Evolutionary conservation across 2,888 invertebrate genomes (phyloP).

Genomic region (Drosophila colorata): DNA sequence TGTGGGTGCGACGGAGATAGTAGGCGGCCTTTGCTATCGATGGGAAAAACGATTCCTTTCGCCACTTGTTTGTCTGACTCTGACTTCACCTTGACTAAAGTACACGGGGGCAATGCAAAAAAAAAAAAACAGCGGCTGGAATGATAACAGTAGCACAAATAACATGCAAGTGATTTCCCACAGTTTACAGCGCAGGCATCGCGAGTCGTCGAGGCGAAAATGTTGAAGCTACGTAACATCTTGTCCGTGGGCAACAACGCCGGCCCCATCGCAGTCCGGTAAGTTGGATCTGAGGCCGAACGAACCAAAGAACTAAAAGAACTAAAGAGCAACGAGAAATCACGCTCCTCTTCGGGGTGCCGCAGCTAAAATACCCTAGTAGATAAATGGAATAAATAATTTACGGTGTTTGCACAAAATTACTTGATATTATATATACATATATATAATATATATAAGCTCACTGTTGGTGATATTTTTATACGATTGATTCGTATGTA

Average conservation of each 20-base stretch:
- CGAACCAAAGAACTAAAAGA: too few relatives aligned
- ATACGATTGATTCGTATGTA: too few relatives aligned
- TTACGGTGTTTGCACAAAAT: too few relatives aligned
- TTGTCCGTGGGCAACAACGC: conserved; percentile 46
- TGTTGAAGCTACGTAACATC: conserved; percentile 73
- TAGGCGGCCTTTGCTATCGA: conserved; percentile 18
- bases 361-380: too few relatives aligned
- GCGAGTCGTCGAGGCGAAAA: conserved; percentile 42
- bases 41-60: conserved; percentile 31
- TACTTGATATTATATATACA: too few relatives aligned
- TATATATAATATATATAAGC: too few relatives aligned
- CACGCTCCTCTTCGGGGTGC: too few relatives aligned
- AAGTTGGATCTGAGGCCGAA: conserved; percentile 7
- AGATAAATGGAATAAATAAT: too few relatives aligned
- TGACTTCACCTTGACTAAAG: conserved; percentile 79
- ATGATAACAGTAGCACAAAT: conserved; percentile 43
- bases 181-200: conserved; percentile 52
- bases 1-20: conserved; percentile 1
- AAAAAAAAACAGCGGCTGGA: conserved; percentile 16
- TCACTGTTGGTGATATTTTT: too few relatives aligned
- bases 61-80: conserved; percentile 62
- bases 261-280: conserved; percentile 56
- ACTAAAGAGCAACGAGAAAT: too few relatives aligned
- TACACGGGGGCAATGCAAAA: conserved; percentile 61
- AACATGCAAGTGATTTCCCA: conserved; percentile 54